Conservation (phyloP, 1,140 invertebrate genomes). For the Helicoverpa armigera region DNA sequence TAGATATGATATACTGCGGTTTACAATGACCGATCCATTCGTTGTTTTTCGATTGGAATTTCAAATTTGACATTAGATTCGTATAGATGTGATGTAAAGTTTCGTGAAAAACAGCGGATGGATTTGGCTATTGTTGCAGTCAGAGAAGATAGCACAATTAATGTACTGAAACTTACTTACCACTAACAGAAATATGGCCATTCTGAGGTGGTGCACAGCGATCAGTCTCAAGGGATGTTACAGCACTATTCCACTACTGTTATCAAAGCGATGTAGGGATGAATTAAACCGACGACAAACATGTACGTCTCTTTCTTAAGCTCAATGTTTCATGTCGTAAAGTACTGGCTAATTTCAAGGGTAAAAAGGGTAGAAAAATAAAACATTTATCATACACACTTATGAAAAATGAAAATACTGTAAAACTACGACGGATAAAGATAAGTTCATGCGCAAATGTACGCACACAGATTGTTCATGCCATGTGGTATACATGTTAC, state of each 20-base stretch:
- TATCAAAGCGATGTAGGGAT: neutral
- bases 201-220: neutral
- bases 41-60: too few relatives aligned
- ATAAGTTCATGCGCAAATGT: conserved; percentile 10
- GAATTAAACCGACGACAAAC: too few relatives aligned
- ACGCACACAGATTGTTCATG: conserved; percentile 21
- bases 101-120: too few relatives aligned
- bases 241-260: conserved; percentile 19
- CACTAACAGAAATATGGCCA: neutral
- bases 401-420: conserved; percentile 14
- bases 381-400: conserved; percentile 9
- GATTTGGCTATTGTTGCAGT: too few relatives aligned
- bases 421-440: conserved; percentile 24
- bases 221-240: neutral
- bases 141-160: too few relatives aligned
- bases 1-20: too few relatives aligned
- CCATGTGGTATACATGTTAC: neutral
- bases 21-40: too few relatives aligned
- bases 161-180: conserved; percentile 14
- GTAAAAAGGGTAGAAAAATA: conserved; percentile 3
- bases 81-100: too few relatives aligned
- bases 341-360: conserved; percentile 17
- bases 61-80: too few relatives aligned
- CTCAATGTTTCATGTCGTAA: conserved; percentile 31
- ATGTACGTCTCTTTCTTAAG: neutral